A percentile compares a stretch with the other conserved stretches of the same genome.
These are phyloP conservation scores for Alouatta palliata DNA, from an alignment of 2,113 vertebrate genomes.

Conservation along the genomic window DNA sequence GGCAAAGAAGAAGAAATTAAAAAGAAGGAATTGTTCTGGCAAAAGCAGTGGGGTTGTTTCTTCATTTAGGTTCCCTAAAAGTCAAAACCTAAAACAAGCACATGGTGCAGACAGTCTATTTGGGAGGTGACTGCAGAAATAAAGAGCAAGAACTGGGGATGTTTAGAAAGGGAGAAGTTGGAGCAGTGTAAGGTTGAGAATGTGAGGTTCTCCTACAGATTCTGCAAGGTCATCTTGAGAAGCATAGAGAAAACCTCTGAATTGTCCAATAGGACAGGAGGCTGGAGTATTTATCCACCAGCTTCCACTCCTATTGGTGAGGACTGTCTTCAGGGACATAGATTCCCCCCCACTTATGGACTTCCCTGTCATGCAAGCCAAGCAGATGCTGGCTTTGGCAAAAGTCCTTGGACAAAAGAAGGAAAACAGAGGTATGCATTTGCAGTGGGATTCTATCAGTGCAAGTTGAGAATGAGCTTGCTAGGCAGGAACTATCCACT, in stretches of 20 bases:
- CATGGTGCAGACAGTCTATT: background rate
- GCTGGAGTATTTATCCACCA: background rate
- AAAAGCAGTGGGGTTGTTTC: background rate
- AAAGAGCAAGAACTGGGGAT: background rate
- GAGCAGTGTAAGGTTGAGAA: background rate
- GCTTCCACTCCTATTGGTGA: background rate
- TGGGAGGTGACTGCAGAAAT: background rate
- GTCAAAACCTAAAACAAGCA: background rate
- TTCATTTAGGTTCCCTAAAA: slow-evolving; percentile 1
- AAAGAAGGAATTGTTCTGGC: background rate
- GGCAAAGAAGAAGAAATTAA: background rate
- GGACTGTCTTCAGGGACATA: background rate
- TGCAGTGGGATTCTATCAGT: background rate
- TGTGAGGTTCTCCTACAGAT: background rate
- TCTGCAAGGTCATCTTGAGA: background rate
- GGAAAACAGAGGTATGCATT: background rate
- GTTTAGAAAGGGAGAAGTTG: background rate
- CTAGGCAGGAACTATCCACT: background rate
- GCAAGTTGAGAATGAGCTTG: background rate
- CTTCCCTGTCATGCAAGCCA: background rate
- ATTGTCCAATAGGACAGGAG: background rate
- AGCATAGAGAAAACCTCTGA: background rate
- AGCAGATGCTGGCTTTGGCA: background rate
- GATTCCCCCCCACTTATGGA: background rate
- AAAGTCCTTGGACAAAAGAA: background rate